These are phyloP conservation scores for Natrix natrix DNA, from an alignment of 2,797 vertebrate species.

Conservation along the genomic window DNA sequence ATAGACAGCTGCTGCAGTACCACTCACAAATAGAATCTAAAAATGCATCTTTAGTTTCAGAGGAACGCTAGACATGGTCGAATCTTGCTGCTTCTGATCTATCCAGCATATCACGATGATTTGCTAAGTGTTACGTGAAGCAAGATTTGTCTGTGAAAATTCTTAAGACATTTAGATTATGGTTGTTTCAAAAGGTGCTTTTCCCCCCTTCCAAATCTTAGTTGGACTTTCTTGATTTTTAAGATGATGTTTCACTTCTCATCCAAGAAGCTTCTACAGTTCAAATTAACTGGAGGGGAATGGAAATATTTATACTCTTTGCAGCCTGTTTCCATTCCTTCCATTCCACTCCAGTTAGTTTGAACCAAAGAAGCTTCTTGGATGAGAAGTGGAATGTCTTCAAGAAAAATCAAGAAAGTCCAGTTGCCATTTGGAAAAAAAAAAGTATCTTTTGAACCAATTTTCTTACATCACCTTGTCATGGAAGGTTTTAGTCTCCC, in stretches of 20 bases:
- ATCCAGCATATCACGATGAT: neutral
- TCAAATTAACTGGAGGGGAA: neutral
- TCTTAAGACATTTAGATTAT: neutral
- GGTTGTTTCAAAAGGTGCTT: neutral
- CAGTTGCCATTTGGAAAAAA: neutral
- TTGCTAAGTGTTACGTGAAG: neutral
- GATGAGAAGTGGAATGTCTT: neutral
- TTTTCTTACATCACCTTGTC: neutral
- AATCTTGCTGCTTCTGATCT: neutral
- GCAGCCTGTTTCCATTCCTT: neutral
- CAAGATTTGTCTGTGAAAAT: neutral
- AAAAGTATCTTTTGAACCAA: neutral
- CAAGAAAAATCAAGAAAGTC: neutral
- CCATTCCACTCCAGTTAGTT: neutral
- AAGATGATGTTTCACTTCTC: neutral
- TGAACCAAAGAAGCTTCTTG: neutral
- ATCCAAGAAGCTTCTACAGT: neutral
- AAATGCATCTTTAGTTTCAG: neutral
- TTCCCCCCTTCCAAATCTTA: rapidly evolving
- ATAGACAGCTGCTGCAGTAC: neutral
- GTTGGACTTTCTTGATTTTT: neutral
- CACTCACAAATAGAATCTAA: neutral
- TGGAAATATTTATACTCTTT: neutral
- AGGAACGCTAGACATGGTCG: neutral
- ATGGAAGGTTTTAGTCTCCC: neutral